Evolutionary conservation across 2,888 invertebrate genomes (phyloP).

Genomic region (Pristionchus fissidentatus): DNA sequence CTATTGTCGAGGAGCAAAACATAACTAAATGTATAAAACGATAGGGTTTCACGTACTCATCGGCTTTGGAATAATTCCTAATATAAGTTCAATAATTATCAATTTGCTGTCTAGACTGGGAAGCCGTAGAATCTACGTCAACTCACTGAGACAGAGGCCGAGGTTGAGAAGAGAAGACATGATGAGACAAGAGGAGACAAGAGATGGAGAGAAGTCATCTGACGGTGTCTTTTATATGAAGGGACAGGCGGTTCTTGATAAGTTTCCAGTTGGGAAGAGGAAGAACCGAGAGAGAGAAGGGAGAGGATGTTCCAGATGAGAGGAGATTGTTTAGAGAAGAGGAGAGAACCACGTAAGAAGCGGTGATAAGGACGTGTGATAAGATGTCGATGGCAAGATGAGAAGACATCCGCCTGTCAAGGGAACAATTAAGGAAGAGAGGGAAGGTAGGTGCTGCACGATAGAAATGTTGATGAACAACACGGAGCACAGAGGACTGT

Average conservation of each 20-base stretch:
- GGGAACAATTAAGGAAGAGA: not conserved
- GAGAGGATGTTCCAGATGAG: slow-evolving; percentile 7
- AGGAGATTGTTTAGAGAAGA: slow-evolving; percentile 3
- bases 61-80: not conserved
- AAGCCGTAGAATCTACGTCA: not conserved
- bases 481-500: not conserved
- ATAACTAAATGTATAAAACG: not conserved
- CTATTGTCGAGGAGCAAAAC: not conserved
- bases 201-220: not conserved
- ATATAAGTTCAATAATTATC: not conserved
- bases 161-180: not conserved
- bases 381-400: not conserved
- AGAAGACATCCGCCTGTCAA: not conserved
- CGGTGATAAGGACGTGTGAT: not conserved
- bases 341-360: slow-evolving; percentile 37
- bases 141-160: not conserved
- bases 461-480: not conserved
- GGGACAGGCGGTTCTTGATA: not conserved
- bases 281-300: not conserved
- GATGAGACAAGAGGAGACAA: not conserved
- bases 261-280: not conserved
- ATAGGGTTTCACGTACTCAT: not conserved
- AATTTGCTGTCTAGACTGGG: not conserved
- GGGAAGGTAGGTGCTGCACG: not conserved
- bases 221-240: not conserved